These are phyloP conservation scores for Anthoscopus minutus DNA, from an alignment of 2,113 vertebrate genomes.

Conservation along the genomic window DNA sequence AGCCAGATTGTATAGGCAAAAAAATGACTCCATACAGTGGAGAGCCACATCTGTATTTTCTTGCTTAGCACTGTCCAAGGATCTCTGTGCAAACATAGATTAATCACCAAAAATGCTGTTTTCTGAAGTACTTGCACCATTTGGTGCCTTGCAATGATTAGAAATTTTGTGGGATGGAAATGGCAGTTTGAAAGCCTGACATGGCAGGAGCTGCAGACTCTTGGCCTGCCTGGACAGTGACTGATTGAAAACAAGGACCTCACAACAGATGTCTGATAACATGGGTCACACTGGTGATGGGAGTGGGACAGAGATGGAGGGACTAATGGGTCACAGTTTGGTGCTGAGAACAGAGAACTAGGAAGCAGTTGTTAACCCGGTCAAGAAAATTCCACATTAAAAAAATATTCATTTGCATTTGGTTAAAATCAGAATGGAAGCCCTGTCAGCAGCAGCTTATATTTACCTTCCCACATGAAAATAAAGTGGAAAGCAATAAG, in stretches of 20 bases:
- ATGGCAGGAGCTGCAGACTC: background rate
- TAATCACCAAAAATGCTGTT: background rate
- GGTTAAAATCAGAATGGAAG: slow-evolving; percentile 15
- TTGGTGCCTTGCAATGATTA: background rate
- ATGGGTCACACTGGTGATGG: background rate
- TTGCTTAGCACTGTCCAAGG: background rate
- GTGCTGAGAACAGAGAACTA: background rate
- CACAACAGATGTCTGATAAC: rapidly evolving
- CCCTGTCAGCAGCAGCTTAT: background rate
- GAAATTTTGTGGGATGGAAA: background rate
- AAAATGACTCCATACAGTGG: background rate
- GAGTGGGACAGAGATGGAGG: background rate
- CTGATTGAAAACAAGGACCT: background rate
- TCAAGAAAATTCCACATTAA: background rate
- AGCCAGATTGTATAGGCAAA: background rate
- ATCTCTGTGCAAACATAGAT: background rate
- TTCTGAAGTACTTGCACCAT: background rate
- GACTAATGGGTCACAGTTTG: background rate
- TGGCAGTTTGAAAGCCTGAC: background rate
- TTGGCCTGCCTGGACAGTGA: background rate
- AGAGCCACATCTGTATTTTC: background rate
- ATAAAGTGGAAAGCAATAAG: background rate
- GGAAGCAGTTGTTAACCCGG: background rate
- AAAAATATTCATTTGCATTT: background rate
- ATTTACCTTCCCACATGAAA: background rate